These are phyloP conservation scores for Napeogenes inachia DNA, from an alignment of 2,888 invertebrate species.

Conservation along the genomic window DNA sequence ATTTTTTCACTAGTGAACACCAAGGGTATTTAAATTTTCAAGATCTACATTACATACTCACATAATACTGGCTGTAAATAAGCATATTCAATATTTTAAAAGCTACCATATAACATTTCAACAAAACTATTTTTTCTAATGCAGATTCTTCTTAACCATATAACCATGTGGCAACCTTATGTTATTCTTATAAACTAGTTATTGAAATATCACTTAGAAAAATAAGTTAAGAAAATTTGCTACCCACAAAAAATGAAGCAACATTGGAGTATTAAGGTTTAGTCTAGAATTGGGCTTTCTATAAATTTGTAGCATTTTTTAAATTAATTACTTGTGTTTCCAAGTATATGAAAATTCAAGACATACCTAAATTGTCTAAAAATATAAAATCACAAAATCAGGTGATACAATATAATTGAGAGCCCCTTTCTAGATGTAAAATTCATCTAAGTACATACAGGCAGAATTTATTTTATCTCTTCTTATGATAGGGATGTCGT, in stretches of 20 bases:
- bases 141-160: neutral
- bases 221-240: slow-evolving; percentile 3
- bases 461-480: slow-evolving; percentile 46
- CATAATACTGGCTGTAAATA: neutral
- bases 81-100: slow-evolving; percentile 1
- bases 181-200: slow-evolving; percentile 3
- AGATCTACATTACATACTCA: neutral
- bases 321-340: neutral
- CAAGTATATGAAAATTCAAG: too few species aligned
- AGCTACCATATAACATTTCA: neutral
- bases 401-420: too few species aligned
- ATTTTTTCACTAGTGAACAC: slow-evolving; percentile 25
- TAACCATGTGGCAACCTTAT: neutral
- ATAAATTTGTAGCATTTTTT: neutral
- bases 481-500: slow-evolving; percentile 71
- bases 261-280: slow-evolving; percentile 4
- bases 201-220: neutral
- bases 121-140: neutral
- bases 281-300: neutral
- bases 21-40: slow-evolving; percentile 14
- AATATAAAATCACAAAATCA: neutral
- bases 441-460: slow-evolving; percentile 10
- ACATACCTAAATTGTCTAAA: neutral
- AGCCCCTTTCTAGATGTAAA: slow-evolving; percentile 9
- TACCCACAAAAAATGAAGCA: slow-evolving; percentile 4